Evolutionary conservation across 2,797 vertebrate species (phyloP), one percentile per base, ranked within the genome.

Genomic region (Coccyzus lansbergi): DNA sequence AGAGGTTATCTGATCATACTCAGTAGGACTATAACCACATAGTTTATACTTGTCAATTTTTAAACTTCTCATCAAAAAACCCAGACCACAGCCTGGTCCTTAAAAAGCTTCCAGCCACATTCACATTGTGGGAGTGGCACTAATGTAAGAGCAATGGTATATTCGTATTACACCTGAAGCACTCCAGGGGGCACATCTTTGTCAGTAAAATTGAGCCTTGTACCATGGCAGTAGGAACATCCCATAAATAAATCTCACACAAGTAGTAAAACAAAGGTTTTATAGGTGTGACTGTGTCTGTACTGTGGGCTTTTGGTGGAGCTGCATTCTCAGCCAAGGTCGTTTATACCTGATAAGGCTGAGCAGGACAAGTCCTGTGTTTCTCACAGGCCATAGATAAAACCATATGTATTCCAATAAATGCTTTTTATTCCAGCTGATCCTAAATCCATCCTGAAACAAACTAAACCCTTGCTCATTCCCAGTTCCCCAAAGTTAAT

Each of bases 301-400:
- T 60, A 13, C 44, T 36, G 4, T 4, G 15, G 22, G 33, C 29
- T 64, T 70, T 59, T 83, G 22, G 60, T 83, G 72, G 53, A 88
- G 10, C 10, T 77, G 12, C 55, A 10, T 4, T 17, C 28, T 33
- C 79, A 82, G 52, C 29, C 34, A 24, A 6, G 2, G 44, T 48
- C 0, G 0, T 3, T 2, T 31, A 34, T 0, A 0, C 21, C 36
- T 2, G 0, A 26, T 19, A 4, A 1, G 31, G 20, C 62, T 60
- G 92, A 71, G 53, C 56, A 70, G 49, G 71, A 72, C 48, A 31
- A 63, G 74, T 11, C 12, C 48, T 80, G 48, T 56, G 49, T 21
- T 74, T 42, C 38, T 87, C 55, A 49, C 40, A 55, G 38, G 14
- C 76, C 82, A 60, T 11, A 67, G 36, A 59, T 13, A 74, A 82